phyloP scores from a whole-genome alignment of 1,140 invertebrate species.

The Heliconius eleuchia region DNA sequence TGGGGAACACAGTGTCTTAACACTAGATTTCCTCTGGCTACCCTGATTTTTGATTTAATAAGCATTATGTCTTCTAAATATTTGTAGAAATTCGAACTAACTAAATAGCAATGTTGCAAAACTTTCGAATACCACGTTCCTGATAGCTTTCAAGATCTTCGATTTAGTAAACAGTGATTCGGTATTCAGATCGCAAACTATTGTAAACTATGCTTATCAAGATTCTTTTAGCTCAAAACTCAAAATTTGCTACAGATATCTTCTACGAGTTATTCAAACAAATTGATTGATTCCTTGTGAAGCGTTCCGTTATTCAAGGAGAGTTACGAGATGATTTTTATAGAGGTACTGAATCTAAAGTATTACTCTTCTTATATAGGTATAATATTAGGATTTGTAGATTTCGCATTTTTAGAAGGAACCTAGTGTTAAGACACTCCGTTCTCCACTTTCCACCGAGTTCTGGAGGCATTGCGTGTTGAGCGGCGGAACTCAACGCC shows the following conservation, averaged over 20 bases:
- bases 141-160: slow-evolving; percentile 32
- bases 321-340: not conserved
- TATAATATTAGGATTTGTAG: no score
- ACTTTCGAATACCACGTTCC: slow-evolving; percentile 26
- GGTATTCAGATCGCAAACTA: slow-evolving; percentile 32
- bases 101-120: slow-evolving; percentile 27
- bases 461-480: no score
- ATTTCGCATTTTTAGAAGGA: no score
- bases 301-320: no score
- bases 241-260: slow-evolving; percentile 23
- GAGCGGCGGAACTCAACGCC: no score
- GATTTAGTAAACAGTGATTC: slow-evolving; percentile 34
- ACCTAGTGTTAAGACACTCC: no score
- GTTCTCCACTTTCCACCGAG: no score
- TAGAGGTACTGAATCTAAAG: not conserved
- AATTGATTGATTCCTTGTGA: no score
- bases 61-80: not conserved
- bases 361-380: not conserved
- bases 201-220: slow-evolving; percentile 26
- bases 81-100: slow-evolving; percentile 14
- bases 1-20: no score
- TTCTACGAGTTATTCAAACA: slow-evolving; percentile 1
- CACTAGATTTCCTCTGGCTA: no score
- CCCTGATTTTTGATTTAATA: not conserved
- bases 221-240: slow-evolving; percentile 33